Evolutionary conservation across 1,140 invertebrate genomes (phyloP).

Genomic region (Sinella curviseta): DNA sequence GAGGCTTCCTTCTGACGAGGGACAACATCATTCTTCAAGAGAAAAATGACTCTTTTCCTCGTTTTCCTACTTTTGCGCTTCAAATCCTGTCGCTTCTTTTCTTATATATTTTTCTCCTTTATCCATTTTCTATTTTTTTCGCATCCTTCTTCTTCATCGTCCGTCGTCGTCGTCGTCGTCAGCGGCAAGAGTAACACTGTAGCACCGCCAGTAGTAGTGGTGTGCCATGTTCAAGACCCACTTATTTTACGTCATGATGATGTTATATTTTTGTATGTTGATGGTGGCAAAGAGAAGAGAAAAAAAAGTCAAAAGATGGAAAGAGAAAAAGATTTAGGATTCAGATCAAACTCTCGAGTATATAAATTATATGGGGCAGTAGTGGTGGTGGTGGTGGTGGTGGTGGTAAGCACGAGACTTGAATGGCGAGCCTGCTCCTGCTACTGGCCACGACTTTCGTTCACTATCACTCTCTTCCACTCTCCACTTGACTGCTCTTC

Average conservation of each 20-base stretch:
- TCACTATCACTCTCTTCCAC: background rate
- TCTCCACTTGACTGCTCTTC: background rate
- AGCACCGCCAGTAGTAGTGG: background rate
- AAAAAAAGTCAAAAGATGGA: background rate
- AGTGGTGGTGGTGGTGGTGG: background rate
- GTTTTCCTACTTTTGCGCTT: background rate
- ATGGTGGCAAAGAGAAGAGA: background rate
- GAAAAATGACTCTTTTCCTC: conserved; percentile 16
- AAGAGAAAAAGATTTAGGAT: background rate
- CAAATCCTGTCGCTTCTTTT: background rate
- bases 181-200: background rate
- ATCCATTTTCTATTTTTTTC: background rate
- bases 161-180: too few relatives aligned
- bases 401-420: too few relatives aligned
- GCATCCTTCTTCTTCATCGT: background rate
- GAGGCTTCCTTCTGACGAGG: conserved; percentile 16
- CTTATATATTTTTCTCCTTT: background rate
- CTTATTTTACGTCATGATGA: background rate
- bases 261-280: too few relatives aligned
- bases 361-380: background rate
- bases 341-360: background rate
- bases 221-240: background rate
- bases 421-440: too few relatives aligned
- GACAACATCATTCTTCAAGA: conserved; percentile 17
- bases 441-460: too few relatives aligned